Conservation (phyloP, 2,113 vertebrate species). For the Neolamprologus hecqui region DNA sequence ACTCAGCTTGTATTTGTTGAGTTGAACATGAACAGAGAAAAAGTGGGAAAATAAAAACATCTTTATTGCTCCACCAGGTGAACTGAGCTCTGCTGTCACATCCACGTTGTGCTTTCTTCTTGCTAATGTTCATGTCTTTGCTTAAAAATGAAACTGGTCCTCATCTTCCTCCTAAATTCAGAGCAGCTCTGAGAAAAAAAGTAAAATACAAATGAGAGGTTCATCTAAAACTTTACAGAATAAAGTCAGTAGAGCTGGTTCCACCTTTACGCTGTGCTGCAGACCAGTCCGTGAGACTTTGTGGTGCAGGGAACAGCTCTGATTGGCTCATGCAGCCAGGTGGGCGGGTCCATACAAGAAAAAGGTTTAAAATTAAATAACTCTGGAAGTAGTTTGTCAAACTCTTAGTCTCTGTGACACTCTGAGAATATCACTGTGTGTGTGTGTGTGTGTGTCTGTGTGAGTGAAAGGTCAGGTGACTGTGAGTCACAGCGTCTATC, state of each 20-base stretch:
- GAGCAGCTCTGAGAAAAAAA: background rate
- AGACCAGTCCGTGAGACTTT: background rate
- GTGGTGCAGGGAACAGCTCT: background rate
- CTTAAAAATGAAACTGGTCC: background rate
- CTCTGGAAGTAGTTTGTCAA: background rate
- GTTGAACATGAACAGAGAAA: background rate
- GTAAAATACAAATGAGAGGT: background rate
- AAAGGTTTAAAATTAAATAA: background rate
- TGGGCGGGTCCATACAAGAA: background rate
- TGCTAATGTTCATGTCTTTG: background rate
- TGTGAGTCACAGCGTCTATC: background rate
- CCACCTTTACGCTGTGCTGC: background rate
- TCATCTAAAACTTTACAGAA: background rate
- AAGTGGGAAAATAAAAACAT: background rate
- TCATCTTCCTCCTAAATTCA: background rate
- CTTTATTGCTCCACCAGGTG: background rate
- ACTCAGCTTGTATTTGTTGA: background rate
- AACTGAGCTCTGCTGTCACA: background rate
- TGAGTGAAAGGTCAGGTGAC: background rate
- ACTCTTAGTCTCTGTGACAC: background rate
- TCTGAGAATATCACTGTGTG: background rate
- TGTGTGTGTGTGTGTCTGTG: too few species aligned
- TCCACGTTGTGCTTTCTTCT: background rate
- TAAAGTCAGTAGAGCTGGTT: background rate
- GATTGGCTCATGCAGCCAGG: background rate